A percentile compares a stretch with the other conserved stretches of the same genome.
phyloP scores from a whole-genome alignment of 2,797 vertebrate genomes.

The Alectoris magna region DNA sequence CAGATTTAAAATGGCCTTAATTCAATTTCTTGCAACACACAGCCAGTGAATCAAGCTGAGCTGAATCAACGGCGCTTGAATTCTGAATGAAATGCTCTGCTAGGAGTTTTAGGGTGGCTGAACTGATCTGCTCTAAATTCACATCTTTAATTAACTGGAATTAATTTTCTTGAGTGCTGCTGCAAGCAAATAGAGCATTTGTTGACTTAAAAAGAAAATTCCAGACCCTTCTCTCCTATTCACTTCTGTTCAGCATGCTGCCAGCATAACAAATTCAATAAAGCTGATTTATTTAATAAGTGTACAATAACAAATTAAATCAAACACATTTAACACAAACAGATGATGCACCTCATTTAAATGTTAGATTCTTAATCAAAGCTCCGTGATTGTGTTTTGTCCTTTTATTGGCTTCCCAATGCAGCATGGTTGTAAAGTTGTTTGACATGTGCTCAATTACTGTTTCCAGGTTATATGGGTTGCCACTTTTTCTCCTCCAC shows the following conservation, averaged over 20 bases:
- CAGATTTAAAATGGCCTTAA: background rate
- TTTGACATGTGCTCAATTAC: background rate
- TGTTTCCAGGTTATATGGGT: background rate
- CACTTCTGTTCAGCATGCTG: background rate
- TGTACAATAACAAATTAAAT: background rate
- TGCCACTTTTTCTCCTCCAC: background rate
- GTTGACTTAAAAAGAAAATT: background rate
- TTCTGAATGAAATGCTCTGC: conserved; percentile 16
- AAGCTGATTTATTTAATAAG: conserved; percentile 31
- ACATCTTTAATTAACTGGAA: conserved; percentile 64
- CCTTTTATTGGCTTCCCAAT: background rate
- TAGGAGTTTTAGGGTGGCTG: background rate
- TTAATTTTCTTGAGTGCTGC: background rate
- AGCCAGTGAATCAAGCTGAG: background rate
- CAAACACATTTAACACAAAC: background rate
- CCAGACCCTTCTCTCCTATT: background rate
- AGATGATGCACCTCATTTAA: conserved; percentile 23
- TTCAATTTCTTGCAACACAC: background rate
- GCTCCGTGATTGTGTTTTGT: background rate
- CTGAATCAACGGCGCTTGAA: background rate
- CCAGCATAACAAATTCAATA: background rate
- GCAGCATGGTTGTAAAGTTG: background rate
- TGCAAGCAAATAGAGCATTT: background rate
- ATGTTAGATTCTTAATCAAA: conserved; percentile 42
- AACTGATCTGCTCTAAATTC: conserved; percentile 27